A percentile compares a stretch with the other conserved stretches of the same genome.
Evolutionary conservation across 2,797 vertebrate genomes (phyloP).

Genomic region (Helostoma temminkii): DNA sequence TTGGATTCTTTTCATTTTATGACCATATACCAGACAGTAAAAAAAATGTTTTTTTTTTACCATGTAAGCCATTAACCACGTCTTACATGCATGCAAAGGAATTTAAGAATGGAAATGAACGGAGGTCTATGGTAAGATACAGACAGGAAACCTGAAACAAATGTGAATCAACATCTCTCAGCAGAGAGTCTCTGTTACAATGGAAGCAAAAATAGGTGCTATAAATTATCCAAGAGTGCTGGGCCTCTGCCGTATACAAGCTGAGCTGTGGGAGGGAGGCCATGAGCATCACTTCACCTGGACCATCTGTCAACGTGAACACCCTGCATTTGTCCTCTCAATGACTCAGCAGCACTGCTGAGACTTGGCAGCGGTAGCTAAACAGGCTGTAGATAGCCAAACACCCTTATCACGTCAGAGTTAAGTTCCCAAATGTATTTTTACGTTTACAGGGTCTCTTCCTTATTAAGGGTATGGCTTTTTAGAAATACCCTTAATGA

Average conservation of each 20-base stretch:
- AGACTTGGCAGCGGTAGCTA: constrained; percentile 25
- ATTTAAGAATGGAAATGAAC: not conserved
- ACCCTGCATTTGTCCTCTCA: constrained; percentile 25
- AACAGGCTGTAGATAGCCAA: constrained; percentile 9
- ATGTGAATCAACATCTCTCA: constrained; percentile 25
- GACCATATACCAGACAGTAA: too few species aligned
- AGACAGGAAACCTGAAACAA: constrained; percentile 10
- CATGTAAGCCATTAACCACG: too few species aligned
- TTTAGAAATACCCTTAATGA: too few species aligned
- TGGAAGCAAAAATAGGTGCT: constrained; percentile 26
- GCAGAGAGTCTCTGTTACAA: constrained; percentile 31
- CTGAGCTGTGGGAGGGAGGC: constrained; percentile 24
- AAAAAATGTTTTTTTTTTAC: too few species aligned
- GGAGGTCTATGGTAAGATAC: not conserved
- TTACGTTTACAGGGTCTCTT: too few species aligned
- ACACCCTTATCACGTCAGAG: not conserved
- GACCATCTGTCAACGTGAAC: constrained; percentile 62
- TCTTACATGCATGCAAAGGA: too few species aligned
- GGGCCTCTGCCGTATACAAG: constrained; percentile 28
- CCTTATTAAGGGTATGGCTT: too few species aligned
- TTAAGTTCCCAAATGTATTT: not conserved
- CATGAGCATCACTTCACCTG: constrained; percentile 51
- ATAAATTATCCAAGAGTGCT: constrained; percentile 59
- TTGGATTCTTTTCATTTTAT: too few species aligned
- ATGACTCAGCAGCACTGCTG: constrained; percentile 58